Conservation (phyloP, 2,113 vertebrate species). For the Lasiurus borealis region DNA sequence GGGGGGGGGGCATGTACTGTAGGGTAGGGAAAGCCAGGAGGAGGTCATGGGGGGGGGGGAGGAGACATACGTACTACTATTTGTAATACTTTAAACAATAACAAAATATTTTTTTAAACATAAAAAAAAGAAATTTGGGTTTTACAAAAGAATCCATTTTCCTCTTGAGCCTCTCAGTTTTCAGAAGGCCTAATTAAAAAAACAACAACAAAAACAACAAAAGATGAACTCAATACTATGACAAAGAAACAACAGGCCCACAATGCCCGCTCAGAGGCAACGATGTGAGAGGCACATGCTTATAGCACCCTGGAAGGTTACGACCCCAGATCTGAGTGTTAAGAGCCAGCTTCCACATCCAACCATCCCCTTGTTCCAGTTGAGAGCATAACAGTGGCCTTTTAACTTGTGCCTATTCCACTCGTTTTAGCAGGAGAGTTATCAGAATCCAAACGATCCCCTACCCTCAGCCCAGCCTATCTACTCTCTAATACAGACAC, state of each 20-base stretch:
- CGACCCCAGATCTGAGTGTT: background rate
- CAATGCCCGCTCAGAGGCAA: background rate
- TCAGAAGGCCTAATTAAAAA: background rate
- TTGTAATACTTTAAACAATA: too few relatives aligned
- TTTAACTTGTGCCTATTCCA: fast-evolving
- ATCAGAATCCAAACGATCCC: background rate
- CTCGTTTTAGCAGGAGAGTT: background rate
- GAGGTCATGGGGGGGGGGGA: too few relatives aligned
- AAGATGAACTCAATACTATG: background rate
- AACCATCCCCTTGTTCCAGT: fast-evolving
- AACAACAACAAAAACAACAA: background rate
- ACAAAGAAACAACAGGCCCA: background rate
- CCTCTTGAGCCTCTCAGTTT: background rate
- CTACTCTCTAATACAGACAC: background rate
- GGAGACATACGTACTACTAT: too few relatives aligned
- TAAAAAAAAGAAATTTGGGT: background rate
- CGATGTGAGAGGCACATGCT: fast-evolving
- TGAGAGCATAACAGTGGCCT: fast-evolving
- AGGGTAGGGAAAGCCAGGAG: too few relatives aligned
- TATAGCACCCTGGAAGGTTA: background rate
- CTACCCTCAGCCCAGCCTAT: background rate
- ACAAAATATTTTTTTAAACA: background rate
- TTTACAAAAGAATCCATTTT: slow-evolving; percentile 20
- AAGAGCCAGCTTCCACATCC: background rate
- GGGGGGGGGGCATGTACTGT: too few relatives aligned